These are phyloP conservation scores for Meteorus sp. DNA, from an alignment of 1,140 invertebrate genomes.

Conservation along the genomic window DNA sequence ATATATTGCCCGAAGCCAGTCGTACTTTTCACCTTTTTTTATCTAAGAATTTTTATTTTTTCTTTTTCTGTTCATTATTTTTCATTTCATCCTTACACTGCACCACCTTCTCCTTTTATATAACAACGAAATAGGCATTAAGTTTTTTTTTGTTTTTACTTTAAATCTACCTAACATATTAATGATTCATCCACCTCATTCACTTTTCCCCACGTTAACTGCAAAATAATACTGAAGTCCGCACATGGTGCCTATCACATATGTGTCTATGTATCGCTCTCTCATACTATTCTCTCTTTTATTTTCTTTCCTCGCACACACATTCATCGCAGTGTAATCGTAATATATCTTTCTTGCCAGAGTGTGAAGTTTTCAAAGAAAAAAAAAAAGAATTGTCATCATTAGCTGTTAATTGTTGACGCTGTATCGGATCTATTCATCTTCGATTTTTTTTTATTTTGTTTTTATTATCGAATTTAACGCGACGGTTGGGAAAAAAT, in stretches of 20 bases:
- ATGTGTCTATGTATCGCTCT: slow-evolving; percentile 50
- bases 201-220: slow-evolving; percentile 21
- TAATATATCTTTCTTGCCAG: too few species aligned
- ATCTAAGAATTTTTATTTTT: slow-evolving; percentile 12
- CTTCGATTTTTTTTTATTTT: neutral
- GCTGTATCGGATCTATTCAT: neutral
- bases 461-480: neutral
- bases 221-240: slow-evolving; percentile 61
- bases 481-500: neutral
- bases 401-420: neutral
- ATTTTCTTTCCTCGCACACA: slow-evolving; percentile 11
- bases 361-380: slow-evolving; percentile 47
- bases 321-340: slow-evolving; percentile 1
- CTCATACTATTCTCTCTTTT: slow-evolving; percentile 19
- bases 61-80: neutral
- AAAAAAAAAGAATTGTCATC: slow-evolving; percentile 52
- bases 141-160: slow-evolving; percentile 27
- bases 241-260: slow-evolving; percentile 60
- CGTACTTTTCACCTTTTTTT: slow-evolving; percentile 6
- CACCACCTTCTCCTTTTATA: slow-evolving; percentile 12
- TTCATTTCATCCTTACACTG: neutral
- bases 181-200: slow-evolving; percentile 31
- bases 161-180: slow-evolving; percentile 42
- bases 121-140: slow-evolving; percentile 38
- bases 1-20: too few species aligned